These are phyloP conservation scores for Slavum lentiscoides DNA, from an alignment of 2,888 invertebrate genomes.

Conservation along the genomic window DNA sequence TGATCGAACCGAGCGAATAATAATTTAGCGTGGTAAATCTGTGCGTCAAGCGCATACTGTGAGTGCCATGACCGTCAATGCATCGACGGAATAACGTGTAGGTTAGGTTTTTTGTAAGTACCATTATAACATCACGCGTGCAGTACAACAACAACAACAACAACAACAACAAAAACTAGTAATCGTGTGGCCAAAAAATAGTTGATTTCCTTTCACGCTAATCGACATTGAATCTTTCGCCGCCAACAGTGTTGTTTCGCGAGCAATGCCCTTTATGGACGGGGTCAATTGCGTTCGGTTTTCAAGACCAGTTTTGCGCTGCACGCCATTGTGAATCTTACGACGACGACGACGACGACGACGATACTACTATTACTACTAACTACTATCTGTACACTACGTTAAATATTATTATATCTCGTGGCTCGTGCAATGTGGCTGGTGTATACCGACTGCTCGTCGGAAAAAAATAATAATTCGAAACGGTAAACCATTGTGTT, in stretches of 20 bases:
- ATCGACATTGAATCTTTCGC: slow-evolving; percentile 30
- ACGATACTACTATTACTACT: no score
- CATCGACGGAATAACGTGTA: no score
- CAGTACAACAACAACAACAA: no score
- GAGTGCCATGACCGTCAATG: no score
- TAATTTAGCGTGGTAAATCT: no score
- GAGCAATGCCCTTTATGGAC: slow-evolving; percentile 45
- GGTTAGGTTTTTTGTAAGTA: no score
- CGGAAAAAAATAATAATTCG: not conserved
- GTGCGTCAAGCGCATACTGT: no score
- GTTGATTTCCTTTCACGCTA: slow-evolving; percentile 5
- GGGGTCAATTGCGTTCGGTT: slow-evolving; percentile 52
- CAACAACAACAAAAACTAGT: not conserved
- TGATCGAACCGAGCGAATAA: no score
- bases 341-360: no score
- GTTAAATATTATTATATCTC: slow-evolving; percentile 7
- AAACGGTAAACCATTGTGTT: slow-evolving; percentile 44
- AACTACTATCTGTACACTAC: not conserved
- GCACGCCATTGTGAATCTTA: slow-evolving; percentile 34
- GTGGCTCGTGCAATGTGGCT: not conserved
- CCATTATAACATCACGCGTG: no score
- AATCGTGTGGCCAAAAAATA: slow-evolving; percentile 2
- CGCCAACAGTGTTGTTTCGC: slow-evolving; percentile 40
- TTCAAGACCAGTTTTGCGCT: slow-evolving; percentile 47
- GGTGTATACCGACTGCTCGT: not conserved